Base-by-base conservation (phyloP, 2,113 vertebrate genomes). In the Scytalopus superciliaris region DNA sequence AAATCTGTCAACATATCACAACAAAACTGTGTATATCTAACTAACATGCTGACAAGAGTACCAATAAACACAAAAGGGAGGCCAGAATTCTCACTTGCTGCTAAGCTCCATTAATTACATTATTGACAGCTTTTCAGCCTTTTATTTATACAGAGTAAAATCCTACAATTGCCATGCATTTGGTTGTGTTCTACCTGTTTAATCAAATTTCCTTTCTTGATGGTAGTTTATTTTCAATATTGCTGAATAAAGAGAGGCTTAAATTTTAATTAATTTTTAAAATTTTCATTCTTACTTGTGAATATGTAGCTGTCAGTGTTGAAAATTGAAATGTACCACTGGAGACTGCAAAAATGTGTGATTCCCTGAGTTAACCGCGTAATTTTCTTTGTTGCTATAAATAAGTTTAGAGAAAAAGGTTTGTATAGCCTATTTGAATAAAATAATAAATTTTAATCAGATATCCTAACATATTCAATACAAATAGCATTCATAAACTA, bases 1-100 rank as follows among this genome's bases (percentile, higher is more conserved):
- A 96, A 96, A 94, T 92, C 93, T 97, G 88, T 94, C 93, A 96
- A 67, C 81, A 77, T 84, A 80, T 95, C 77, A 77, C 62, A 94
- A 93, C 66, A 82, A 49, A 92, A 85, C 81, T 83, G 45, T 66
- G 73, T 76, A 57, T 84, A 75, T 95, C 64, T 87, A 59, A 57
- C 63, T 83, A 84, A 83, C 62, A 56, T 73, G 66, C 91, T 92
- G 89, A 78, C 67, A 95, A 76, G 80, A 90, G 90, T 85, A 77
- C 11, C 55, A 74, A 67, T 87, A 95, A 62, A 90, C 24, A 53
- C 35, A 74, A 89, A 96, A 50, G 30, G n/a, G 64, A 95, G 47
- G 28, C 74, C 77, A 94, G 78, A 91, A 84, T 83, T 89, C 52
- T 93, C 63, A 53, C 42, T 67, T 78, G n/a, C 44, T 0, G 1